Base-by-base conservation (phyloP, 2,888 invertebrate genomes). In the Sussaba pulchella region DNA sequence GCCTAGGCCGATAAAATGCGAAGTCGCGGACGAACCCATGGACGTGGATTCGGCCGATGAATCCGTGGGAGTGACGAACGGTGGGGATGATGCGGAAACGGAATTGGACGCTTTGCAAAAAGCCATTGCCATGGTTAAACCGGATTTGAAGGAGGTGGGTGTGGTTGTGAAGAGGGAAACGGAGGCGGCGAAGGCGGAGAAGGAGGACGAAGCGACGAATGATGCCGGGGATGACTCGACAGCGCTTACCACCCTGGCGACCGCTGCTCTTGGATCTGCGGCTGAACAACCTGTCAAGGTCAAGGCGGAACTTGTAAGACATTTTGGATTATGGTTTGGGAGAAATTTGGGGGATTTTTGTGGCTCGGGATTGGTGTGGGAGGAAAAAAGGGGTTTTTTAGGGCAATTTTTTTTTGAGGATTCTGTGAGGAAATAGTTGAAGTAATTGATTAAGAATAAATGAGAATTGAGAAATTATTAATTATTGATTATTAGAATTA, bases 181-280 rank as follows among this genome's bases (percentile, higher is more conserved):
- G 8, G 87, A 88, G 21, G 63, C 17, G 19, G 21, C 81, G 10
- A 89, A 89, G 50, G 82, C 85, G 14, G 90, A 90, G 31, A 90
- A 89, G 54, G 83, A 85, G 1, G 91, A 91, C 67, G 93, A 93
- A 12, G 91, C 91, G 39, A 91, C 93, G 80, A 90, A 93, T 54
- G 92, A 93, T 78, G 93, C 93, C 74, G 93, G 94, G 72, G 89
- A 93, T 0, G 94, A 94, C 52, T 94, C 94, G 85, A 95, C 96
- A 88, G 96, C 96, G 26, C 93, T 96, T 69, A 94, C 95, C 52
- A 96, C 96, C 1, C 93, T 96, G 45, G 96, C 96, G 67, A 95
- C 95, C 82, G 96, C 96, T 54, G 96, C 96, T 39, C 93, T 95
- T 24, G 93, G 93, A 21, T 90, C 93, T 2, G 92, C n/a, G n/a